phyloP scores from a whole-genome alignment of 2,797 vertebrate genomes.

The Xenentodon cancila region DNA sequence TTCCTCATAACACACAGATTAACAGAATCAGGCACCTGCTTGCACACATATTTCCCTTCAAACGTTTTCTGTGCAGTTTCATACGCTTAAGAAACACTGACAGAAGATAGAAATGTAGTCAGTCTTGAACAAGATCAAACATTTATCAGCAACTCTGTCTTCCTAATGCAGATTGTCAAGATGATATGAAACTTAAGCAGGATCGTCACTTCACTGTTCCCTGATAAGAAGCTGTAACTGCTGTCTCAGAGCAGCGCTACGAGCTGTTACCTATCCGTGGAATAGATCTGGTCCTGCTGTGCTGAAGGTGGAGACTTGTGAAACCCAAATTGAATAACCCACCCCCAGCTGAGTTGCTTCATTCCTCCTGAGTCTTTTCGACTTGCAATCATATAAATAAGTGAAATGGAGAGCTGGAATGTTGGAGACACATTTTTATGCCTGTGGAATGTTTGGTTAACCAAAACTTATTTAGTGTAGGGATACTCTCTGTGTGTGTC shows the following conservation, averaged over 20 bases:
- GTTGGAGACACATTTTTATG: too few species aligned
- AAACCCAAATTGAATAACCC: constrained; percentile 46
- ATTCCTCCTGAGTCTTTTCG: constrained; percentile 17
- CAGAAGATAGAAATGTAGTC: constrained; percentile 2
- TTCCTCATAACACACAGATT: constrained; percentile 21
- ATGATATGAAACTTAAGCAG: constrained; percentile 42
- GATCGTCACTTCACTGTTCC: constrained; percentile 1
- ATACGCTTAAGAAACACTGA: constrained; percentile 7
- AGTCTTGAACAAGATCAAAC: constrained; percentile 26
- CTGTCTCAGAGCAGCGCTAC: constrained; percentile 20
- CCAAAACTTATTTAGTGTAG: too few species aligned
- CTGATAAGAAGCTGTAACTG: constrained; percentile 20
- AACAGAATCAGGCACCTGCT: constrained; percentile 30
- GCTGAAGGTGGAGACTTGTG: constrained; percentile 48
- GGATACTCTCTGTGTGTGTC: too few species aligned
- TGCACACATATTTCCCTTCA: constrained; percentile 1
- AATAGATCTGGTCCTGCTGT: constrained; percentile 31
- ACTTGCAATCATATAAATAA: constrained; percentile 9
- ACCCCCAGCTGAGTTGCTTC: constrained; percentile 14
- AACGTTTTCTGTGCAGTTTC: constrained; percentile 5
- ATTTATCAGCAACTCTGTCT: constrained; percentile 16
- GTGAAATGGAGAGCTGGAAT: background rate
- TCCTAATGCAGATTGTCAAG: constrained; percentile 4
- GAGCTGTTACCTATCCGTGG: constrained; percentile 39
- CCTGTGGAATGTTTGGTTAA: too few species aligned